Evolutionary conservation across 2,888 invertebrate species (phyloP).

Genomic region (Leptinotarsa rubiginosa): DNA sequence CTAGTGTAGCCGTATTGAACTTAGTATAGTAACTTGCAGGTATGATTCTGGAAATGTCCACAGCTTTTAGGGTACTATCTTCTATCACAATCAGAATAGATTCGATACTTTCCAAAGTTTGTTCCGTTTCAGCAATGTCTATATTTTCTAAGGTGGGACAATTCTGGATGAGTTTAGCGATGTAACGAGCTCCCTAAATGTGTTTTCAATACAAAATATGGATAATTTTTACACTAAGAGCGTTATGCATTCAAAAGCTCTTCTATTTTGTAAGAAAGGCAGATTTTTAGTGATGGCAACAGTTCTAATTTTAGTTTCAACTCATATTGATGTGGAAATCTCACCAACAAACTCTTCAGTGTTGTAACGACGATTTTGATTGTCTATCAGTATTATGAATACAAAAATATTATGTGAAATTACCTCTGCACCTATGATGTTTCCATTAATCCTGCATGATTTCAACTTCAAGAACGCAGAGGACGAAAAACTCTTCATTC

Average conservation of each 20-base stretch:
- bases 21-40: constrained; percentile 54
- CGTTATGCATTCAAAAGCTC: too few species aligned
- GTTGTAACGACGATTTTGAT: neutral
- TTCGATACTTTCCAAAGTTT: constrained; percentile 70
- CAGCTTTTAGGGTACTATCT: constrained; percentile 60
- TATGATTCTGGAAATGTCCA: constrained; percentile 65
- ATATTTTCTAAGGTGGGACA: constrained; percentile 67
- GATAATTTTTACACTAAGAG: too few species aligned
- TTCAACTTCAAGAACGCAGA: constrained; percentile 64
- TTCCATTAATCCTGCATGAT: constrained; percentile 71
- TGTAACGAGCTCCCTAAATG: constrained; percentile 67
- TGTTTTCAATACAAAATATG: too few species aligned
- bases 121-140: constrained; percentile 72
- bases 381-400: neutral
- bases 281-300: too few species aligned
- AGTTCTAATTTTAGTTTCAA: too few species aligned
- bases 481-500: constrained; percentile 53
- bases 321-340: too few species aligned
- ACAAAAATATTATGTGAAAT: neutral
- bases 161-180: constrained; percentile 68
- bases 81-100: constrained; percentile 67
- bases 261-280: too few species aligned
- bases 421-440: constrained; percentile 70
- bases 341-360: too few species aligned
- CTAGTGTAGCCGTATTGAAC: constrained; percentile 63